A percentile compares a stretch with the other conserved stretches of the same genome.
Evolutionary conservation across 1,140 invertebrate species (phyloP).

Genomic region (Drosophila nigrodunni): DNA sequence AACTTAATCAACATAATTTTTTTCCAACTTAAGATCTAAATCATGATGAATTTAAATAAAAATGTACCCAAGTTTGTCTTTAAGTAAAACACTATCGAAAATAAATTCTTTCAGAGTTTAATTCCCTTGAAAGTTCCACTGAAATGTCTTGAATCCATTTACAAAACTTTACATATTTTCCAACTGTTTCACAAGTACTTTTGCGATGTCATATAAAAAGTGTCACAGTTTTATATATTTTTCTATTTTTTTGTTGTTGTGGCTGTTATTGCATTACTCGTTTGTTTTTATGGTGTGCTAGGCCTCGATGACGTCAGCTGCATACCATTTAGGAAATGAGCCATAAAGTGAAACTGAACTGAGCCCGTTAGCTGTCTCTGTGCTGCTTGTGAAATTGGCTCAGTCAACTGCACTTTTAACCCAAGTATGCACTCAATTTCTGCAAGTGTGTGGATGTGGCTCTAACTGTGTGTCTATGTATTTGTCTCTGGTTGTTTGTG

Average conservation of each 20-base stretch:
- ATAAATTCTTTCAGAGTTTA: too few species aligned
- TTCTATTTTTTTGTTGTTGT: conserved; percentile 11
- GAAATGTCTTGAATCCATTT: background rate
- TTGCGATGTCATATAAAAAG: conserved; percentile 1
- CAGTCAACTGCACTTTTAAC: conserved; percentile 66
- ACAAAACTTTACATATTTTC: conserved; percentile 1
- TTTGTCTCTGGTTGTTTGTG: conserved; percentile 33
- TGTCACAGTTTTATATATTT: background rate
- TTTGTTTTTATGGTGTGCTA: conserved; percentile 51
- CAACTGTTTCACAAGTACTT: background rate
- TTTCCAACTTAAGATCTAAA: too few species aligned
- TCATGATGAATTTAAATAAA: too few species aligned
- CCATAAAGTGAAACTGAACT: conserved; percentile 63
- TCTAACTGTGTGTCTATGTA: background rate
- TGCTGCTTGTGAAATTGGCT: conserved; percentile 61
- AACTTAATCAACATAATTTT: too few species aligned
- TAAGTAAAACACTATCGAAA: too few species aligned
- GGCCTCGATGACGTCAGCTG: conserved; percentile 58
- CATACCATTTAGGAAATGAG: conserved; percentile 78
- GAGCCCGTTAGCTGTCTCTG: conserved; percentile 32
- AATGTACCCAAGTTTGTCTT: too few species aligned
- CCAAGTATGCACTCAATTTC: conserved; percentile 78
- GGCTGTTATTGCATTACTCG: conserved; percentile 28
- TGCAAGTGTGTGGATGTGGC: conserved; percentile 44
- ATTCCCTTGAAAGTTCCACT: background rate